Conservation (phyloP, 2,888 invertebrate species). For the Neelides folsomi region DNA sequence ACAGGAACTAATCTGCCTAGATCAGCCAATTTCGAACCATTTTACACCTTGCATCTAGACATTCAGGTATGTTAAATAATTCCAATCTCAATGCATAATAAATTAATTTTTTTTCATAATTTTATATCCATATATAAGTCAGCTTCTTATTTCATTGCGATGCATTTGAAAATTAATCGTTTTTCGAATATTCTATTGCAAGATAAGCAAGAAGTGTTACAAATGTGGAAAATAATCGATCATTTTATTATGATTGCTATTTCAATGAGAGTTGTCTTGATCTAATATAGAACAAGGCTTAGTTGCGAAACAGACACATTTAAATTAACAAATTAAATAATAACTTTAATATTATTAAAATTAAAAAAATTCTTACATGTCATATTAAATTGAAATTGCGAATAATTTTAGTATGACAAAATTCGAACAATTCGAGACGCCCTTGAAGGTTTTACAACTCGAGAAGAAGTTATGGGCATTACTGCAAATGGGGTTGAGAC, state of each 20-base stretch:
- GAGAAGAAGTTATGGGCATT: slow-evolving; percentile 73
- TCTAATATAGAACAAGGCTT: slow-evolving; percentile 12
- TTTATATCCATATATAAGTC: slow-evolving; percentile 18
- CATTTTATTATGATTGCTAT: background rate
- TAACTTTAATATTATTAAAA: background rate
- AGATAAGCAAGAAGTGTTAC: slow-evolving; percentile 25
- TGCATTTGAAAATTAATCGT: slow-evolving; percentile 18
- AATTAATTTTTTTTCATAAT: background rate
- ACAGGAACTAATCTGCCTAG: slow-evolving; percentile 55
- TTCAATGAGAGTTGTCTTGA: slow-evolving; percentile 25
- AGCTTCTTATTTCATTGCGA: slow-evolving; percentile 15
- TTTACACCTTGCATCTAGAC: slow-evolving; percentile 86
- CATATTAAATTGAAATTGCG: background rate
- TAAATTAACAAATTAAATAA: background rate
- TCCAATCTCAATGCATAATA: background rate
- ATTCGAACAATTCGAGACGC: slow-evolving; percentile 62
- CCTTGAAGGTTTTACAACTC: slow-evolving; percentile 67
- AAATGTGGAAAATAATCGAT: slow-evolving; percentile 27
- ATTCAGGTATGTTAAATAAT: slow-evolving; percentile 56
- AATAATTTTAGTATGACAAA: slow-evolving; percentile 37
- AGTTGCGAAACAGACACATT: slow-evolving; percentile 19
- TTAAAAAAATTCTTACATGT: background rate
- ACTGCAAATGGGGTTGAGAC: slow-evolving; percentile 68
- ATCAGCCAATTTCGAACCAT: slow-evolving; percentile 86
- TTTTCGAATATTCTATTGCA: slow-evolving; percentile 10